Percentiles rank a stretch among this genome's conserved stretches.
phyloP scores from a whole-genome alignment of 2,888 invertebrate species.

The Drosophila emarginata region DNA sequence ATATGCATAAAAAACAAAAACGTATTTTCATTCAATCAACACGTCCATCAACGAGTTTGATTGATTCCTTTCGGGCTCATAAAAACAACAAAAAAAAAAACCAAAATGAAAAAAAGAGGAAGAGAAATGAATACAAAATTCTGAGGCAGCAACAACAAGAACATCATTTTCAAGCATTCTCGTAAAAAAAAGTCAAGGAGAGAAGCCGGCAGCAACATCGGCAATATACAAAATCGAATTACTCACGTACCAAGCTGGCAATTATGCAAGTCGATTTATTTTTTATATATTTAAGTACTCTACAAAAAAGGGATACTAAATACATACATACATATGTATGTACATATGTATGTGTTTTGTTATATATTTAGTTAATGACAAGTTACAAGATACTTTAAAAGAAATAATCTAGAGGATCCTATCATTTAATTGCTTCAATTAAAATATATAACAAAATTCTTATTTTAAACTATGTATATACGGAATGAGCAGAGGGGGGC shows the following conservation, averaged over 20 bases:
- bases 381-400: no score
- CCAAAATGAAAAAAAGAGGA: not conserved
- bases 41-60: conserved; percentile 80
- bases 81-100: conserved; percentile 44
- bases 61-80: conserved; percentile 79
- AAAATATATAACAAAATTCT: no score
- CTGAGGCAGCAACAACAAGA: conserved; percentile 19
- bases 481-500: no score
- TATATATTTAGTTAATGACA: no score
- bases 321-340: not conserved
- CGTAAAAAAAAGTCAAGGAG: conserved; percentile 34
- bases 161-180: conserved; percentile 15
- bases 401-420: no score
- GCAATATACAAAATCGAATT: conserved; percentile 56
- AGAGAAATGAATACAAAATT: conserved; percentile 1
- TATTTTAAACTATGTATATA: no score
- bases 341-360: no score
- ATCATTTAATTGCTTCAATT: no score
- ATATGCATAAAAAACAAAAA: conserved; percentile 75
- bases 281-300: conserved; percentile 41
- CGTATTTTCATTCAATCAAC: conserved; percentile 80
- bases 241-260: conserved; percentile 60
- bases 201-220: conserved; percentile 4
- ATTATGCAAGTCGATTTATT: conserved; percentile 65
- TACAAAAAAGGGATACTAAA: not conserved